Conservation (phyloP, 1,140 invertebrate species). For the Trichonephila inaurata region DNA sequence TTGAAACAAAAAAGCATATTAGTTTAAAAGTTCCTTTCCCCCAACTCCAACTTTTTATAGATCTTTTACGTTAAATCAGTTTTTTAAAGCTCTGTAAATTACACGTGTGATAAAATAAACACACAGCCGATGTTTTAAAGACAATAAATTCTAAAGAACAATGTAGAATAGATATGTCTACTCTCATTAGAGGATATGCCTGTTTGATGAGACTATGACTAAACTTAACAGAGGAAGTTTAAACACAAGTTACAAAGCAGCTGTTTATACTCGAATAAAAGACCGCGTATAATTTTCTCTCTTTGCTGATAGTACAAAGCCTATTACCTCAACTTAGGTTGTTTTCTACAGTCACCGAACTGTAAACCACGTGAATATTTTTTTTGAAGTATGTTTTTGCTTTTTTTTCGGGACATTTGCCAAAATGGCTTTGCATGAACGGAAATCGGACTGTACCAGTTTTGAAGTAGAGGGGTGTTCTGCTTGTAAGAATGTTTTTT, state of each 20-base stretch:
- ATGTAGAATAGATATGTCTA: background rate
- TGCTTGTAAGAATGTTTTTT: background rate
- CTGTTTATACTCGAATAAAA: conserved; percentile 40
- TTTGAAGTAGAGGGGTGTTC: conserved; percentile 2
- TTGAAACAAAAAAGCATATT: too few relatives aligned
- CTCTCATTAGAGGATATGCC: background rate
- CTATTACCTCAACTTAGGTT: conserved; percentile 33
- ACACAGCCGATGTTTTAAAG: background rate
- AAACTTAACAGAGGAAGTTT: background rate
- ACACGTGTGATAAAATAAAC: background rate
- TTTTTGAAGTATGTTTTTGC: background rate
- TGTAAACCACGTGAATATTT: conserved; percentile 41
- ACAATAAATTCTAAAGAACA: background rate
- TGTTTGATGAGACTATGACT: background rate
- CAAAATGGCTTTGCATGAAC: conserved; percentile 53
- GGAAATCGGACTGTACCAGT: conserved; percentile 30
- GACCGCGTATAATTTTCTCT: conserved; percentile 14
- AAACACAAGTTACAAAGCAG: conserved; percentile 43
- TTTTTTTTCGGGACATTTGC: conserved; percentile 40
- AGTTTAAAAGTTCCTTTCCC: too few relatives aligned
- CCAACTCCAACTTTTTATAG: too few relatives aligned
- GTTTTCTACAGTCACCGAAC: conserved; percentile 3
- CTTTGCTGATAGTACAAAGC: background rate
- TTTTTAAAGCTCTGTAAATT: background rate
- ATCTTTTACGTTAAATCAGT: too few relatives aligned